Evolutionary conservation across 2,888 invertebrate species (phyloP).

Genomic region (Clitarchus hookeri): DNA sequence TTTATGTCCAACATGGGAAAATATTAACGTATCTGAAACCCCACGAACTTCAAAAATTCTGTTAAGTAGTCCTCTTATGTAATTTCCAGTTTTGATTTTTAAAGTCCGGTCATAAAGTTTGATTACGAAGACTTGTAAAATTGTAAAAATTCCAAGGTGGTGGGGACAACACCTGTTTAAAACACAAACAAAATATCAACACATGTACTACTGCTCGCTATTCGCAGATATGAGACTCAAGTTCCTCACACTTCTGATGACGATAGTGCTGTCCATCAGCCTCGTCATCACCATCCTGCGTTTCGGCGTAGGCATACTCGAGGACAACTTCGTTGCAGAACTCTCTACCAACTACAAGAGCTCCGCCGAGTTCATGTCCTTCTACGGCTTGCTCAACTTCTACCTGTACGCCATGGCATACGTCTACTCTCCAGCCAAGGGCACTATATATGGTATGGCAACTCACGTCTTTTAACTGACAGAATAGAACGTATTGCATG

Average conservation of each 20-base stretch:
- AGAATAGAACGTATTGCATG: too few relatives aligned
- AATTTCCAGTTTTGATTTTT: too few relatives aligned
- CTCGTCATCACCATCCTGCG: conserved; percentile 76
- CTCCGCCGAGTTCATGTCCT: conserved; percentile 94
- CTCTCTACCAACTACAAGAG: conserved; percentile 86
- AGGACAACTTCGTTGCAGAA: conserved; percentile 92
- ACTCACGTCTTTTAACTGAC: too few relatives aligned
- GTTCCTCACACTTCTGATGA: conserved; percentile 84
- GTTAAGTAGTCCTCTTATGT: too few relatives aligned
- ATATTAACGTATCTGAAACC: too few relatives aligned
- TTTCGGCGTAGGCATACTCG: conserved; percentile 87
- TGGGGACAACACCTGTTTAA: too few relatives aligned
- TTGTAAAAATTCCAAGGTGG: too few relatives aligned
- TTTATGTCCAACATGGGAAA: too few relatives aligned
- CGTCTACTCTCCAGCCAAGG: conserved; percentile 86
- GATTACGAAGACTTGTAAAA: too few relatives aligned
- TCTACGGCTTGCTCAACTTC: conserved; percentile 92
- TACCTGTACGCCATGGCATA: conserved; percentile 93
- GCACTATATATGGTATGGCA: conserved; percentile 78
- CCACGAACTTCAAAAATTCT: too few relatives aligned
- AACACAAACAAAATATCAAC: too few relatives aligned
- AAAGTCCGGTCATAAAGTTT: too few relatives aligned
- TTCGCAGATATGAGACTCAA: conserved; percentile 85
- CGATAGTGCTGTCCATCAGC: conserved; percentile 76
- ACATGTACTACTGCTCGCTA: neutral